Conservation (phyloP, 2,888 invertebrate genomes). For the Hirudinaria manillensis region DNA sequence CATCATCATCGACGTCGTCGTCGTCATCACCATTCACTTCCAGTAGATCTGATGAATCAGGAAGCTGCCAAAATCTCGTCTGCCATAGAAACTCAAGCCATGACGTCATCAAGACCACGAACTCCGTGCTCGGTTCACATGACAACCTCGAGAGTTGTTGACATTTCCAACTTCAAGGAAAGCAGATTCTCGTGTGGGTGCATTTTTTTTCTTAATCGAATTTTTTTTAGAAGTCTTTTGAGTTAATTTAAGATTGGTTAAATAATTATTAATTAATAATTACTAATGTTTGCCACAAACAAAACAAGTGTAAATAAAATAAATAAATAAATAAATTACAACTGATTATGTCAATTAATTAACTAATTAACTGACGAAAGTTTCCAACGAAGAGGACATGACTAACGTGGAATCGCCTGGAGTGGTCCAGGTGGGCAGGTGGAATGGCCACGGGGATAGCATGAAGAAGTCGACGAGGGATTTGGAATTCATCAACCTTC, state of each 20-base stretch:
- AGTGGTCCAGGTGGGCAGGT: not conserved
- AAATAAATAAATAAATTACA: no score
- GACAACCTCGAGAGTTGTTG: conserved; percentile 1
- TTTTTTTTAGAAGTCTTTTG: conserved; percentile 10
- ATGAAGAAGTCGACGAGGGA: not conserved
- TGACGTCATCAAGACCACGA: conserved; percentile 22
- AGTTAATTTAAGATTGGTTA: no score
- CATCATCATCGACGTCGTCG: no score
- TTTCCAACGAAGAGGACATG: not conserved
- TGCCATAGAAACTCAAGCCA: conserved; percentile 29
- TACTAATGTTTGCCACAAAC: no score
- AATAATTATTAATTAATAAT: no score
- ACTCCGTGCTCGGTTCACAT: conserved; percentile 14
- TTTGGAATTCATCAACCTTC: conserved; percentile 9
- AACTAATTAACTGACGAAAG: no score
- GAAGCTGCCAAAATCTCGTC: conserved; percentile 22
- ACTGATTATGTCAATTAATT: no score
- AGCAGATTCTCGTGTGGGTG: conserved; percentile 23
- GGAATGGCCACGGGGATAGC: conserved; percentile 1
- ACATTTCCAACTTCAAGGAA: conserved; percentile 7
- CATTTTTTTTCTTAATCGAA: not conserved
- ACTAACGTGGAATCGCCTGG: not conserved
- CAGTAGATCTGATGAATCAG: conserved; percentile 14
- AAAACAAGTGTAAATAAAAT: no score
- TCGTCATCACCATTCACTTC: not conserved